Percentiles rank a stretch among this genome's conserved stretches.
Conservation (phyloP, 2,888 invertebrate genomes). For the Drosophila rellima region DNA sequence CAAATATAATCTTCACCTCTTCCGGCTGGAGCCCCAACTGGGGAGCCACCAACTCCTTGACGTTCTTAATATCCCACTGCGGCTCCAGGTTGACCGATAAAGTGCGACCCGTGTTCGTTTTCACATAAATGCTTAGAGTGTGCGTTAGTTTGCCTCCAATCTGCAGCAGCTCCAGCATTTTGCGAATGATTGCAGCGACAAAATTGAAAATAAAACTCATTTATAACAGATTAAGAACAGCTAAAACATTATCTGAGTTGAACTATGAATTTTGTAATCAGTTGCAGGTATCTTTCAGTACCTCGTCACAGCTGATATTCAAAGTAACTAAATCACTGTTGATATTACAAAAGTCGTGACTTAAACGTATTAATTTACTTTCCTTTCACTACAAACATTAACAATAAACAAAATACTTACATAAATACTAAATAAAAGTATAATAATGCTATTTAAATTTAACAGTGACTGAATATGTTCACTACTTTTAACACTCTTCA, state of each 20-base stretch:
- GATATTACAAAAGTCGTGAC: no score
- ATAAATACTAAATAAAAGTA: no score
- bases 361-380: not conserved
- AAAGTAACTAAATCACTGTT: slow-evolving; percentile 9
- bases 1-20: slow-evolving; percentile 92
- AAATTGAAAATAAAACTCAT: slow-evolving; percentile 88
- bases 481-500: not conserved
- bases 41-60: slow-evolving; percentile 90
- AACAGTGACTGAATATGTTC: not conserved
- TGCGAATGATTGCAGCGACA: slow-evolving; percentile 87
- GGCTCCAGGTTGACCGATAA: slow-evolving; percentile 90
- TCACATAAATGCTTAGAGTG: slow-evolving; percentile 89
- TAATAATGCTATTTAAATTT: slow-evolving; percentile 3
- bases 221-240: slow-evolving; percentile 20
- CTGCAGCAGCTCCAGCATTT: slow-evolving; percentile 88
- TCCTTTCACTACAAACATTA: no score
- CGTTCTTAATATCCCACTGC: slow-evolving; percentile 90
- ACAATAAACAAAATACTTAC: no score
- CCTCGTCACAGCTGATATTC: slow-evolving; percentile 4
- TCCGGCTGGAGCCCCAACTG: slow-evolving; percentile 89
- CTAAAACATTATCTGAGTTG: slow-evolving; percentile 30
- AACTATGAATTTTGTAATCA: slow-evolving; percentile 34
- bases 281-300: slow-evolving; percentile 24
- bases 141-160: slow-evolving; percentile 88
- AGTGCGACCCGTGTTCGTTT: slow-evolving; percentile 89